These are phyloP conservation scores for Coryphaenoides rupestris DNA, from an alignment of 2,113 vertebrate species.

Conservation along the genomic window DNA sequence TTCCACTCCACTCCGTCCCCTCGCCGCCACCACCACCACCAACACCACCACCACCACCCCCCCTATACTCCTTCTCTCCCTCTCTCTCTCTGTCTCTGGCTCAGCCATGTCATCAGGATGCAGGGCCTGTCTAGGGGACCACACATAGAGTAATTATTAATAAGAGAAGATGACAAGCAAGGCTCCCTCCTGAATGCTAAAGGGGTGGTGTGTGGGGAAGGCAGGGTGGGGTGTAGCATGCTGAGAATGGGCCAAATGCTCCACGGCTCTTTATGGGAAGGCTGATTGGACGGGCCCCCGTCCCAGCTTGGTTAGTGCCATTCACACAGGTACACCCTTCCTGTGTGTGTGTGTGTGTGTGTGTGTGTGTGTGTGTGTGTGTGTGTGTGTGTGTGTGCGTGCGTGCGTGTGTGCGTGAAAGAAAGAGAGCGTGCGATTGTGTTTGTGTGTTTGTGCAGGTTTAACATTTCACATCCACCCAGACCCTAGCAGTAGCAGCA, in stretches of 20 bases:
- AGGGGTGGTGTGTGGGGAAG: slow-evolving; percentile 45
- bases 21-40: slow-evolving; percentile 30
- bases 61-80: not conserved
- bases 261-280: slow-evolving; percentile 17
- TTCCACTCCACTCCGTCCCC: not conserved
- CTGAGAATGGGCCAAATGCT: slow-evolving; percentile 14
- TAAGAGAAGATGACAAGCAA: slow-evolving; percentile 68
- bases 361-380: too few relatives aligned
- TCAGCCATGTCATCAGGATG: slow-evolving; percentile 56
- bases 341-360: too few relatives aligned
- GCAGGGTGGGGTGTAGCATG: slow-evolving; percentile 24
- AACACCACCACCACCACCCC: too few relatives aligned
- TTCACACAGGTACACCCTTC: slow-evolving; percentile 4
- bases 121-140: slow-evolving; percentile 58
- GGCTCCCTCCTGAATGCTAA: slow-evolving; percentile 60
- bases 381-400: too few relatives aligned
- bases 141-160: slow-evolving; percentile 66
- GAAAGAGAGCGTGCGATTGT: too few relatives aligned
- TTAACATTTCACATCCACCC: slow-evolving; percentile 35
- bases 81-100: slow-evolving; percentile 27
- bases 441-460: slow-evolving; percentile 18
- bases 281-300: too few relatives aligned
- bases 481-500: slow-evolving; percentile 25
- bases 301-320: slow-evolving; percentile 33
- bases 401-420: too few relatives aligned